These are phyloP conservation scores for Aphrophora alni DNA, from an alignment of 2,888 invertebrate species.

Conservation along the genomic window DNA sequence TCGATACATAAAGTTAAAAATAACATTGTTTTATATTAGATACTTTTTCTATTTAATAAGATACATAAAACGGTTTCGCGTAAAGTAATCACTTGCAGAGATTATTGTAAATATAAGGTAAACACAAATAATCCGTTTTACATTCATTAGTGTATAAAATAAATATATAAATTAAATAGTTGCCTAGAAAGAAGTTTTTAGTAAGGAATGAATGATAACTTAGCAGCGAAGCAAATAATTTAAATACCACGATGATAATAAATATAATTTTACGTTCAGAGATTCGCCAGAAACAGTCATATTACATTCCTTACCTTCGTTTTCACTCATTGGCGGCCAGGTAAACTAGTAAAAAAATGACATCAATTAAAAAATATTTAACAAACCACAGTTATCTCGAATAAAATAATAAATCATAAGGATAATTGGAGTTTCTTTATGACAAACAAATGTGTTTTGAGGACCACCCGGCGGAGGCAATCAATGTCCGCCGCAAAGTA, in stretches of 20 bases:
- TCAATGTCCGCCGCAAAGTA: too few species aligned
- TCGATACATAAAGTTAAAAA: too few species aligned
- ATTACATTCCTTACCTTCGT: neutral
- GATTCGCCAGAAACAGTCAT: neutral
- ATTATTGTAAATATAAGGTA: too few species aligned
- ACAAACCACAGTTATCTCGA: neutral
- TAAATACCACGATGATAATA: neutral
- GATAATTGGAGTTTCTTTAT: neutral
- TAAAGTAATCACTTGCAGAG: too few species aligned
- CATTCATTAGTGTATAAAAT: too few species aligned
- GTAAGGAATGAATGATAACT: neutral
- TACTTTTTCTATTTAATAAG: too few species aligned
- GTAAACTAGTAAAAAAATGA: neutral
- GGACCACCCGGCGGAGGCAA: neutral
- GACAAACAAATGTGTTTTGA: neutral
- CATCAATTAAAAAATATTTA: neutral
- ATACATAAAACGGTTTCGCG: too few species aligned
- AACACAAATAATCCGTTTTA: too few species aligned
- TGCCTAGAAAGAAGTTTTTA: too few species aligned
- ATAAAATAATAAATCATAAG: slow-evolving; percentile 2
- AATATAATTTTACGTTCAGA: neutral
- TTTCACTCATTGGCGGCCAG: too few species aligned
- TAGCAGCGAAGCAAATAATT: neutral
- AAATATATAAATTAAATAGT: too few species aligned
- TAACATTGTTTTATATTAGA: too few species aligned